Evolutionary conservation across 92 coral and sea anemone species (phyloP).

Genomic region (Nematostella vectensis): DNA sequence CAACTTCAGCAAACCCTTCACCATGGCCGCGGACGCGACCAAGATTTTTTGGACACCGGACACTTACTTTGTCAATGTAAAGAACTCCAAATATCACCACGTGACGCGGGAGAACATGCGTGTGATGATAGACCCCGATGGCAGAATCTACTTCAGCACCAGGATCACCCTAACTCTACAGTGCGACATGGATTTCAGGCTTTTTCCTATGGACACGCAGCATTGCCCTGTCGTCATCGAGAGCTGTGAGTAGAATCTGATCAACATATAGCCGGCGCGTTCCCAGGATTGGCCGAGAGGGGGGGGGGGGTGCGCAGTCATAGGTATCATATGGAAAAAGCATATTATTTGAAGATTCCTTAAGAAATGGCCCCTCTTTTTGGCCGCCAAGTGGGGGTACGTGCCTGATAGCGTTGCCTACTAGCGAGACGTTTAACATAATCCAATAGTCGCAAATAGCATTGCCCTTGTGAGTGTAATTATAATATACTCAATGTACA

Average conservation of each 20-base stretch:
- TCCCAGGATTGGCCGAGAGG: too few species aligned
- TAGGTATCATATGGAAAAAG: too few species aligned
- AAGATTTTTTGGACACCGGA: constrained; percentile 90
- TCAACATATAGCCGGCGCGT: too few species aligned
- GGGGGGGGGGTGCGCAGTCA: too few species aligned
- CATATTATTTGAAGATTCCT: too few species aligned
- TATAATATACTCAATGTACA: too few species aligned
- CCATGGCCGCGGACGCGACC: constrained; percentile 80
- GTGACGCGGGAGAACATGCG: constrained; percentile 87
- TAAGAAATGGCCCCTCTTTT: too few species aligned
- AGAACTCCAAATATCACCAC: constrained; percentile 61
- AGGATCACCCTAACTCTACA: constrained; percentile 69
- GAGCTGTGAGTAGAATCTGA: constrained; percentile 69
- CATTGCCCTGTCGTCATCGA: constrained; percentile 52
- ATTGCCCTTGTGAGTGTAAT: too few species aligned
- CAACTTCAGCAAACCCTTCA: constrained; percentile 65
- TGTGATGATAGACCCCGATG: constrained; percentile 64
- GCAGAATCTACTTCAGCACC: constrained; percentile 61
- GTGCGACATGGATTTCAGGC: constrained; percentile 61
- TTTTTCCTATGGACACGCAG: constrained; percentile 75
- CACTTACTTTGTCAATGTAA: constrained; percentile 82
- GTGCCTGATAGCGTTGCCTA: too few species aligned
- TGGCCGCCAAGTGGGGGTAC: too few species aligned
- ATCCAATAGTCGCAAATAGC: too few species aligned
- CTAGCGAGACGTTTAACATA: too few species aligned